Evolutionary conservation across 2,888 invertebrate genomes (phyloP), one percentile per base, ranked within the genome.

Genomic region (Tholera decimalis): DNA sequence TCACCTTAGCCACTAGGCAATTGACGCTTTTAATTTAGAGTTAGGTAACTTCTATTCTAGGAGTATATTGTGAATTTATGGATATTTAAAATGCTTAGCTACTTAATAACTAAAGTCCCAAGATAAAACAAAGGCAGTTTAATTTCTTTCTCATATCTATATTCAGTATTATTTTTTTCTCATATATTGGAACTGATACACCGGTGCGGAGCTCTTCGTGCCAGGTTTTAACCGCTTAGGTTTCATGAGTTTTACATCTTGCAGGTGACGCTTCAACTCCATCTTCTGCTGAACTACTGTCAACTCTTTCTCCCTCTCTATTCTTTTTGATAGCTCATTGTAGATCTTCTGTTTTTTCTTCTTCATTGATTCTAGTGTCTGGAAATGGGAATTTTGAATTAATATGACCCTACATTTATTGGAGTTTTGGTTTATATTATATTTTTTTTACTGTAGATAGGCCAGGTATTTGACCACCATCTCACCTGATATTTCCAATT

Each of bases 131-230:
- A 15, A 51, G 2, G 0, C 33, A 18, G 9, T 28, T n/a, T n/a
- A n/a, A n/a, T n/a, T n/a, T n/a, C n/a, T n/a, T n/a, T n/a, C n/a
- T n/a, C n/a, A n/a, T n/a, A n/a, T n/a, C n/a, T n/a, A n/a, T n/a
- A n/a, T 35, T 35, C 15, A 35, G 1, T 83, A 83, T 96, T 93
- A 98, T 92, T 97, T 97, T 88, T 98, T 98, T 78, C 98, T 96
- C 88, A 98, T 97, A 86, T 97, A 98, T 79, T 97, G 97, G 96
- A 98, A 98, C 82, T 97, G 94, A 88, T 98, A 98, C 5, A 98
- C 96, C 0, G 98, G 97, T 0, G 98, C 97, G 0, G 96, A 89
- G 15, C 96, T 92, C 79, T 97, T 97, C 0, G 97, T 97, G 1
- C 96, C 98, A 7, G 90, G 88, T 59, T 95, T 95, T 1, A 98